Evolutionary conservation across 2,797 vertebrate genomes (phyloP).

Genomic region (Rhinichthys osculus): DNA sequence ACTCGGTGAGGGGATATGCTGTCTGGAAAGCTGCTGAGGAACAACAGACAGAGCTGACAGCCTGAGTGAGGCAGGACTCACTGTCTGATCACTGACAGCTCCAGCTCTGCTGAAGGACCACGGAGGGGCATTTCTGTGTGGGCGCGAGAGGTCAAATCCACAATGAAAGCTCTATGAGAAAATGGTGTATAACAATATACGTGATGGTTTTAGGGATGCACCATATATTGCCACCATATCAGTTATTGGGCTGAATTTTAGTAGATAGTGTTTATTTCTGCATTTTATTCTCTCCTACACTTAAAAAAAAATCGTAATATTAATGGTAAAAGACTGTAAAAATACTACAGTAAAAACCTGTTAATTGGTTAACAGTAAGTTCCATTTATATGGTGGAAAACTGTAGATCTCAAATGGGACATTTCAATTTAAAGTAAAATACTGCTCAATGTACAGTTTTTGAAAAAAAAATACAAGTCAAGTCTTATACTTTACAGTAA

Average conservation of each 20-base stretch:
- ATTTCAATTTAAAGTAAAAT: no score
- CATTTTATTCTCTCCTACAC: slow-evolving; percentile 5
- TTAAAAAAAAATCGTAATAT: background rate
- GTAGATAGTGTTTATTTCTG: no score
- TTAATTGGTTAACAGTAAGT: background rate
- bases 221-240: no score
- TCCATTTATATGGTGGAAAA: background rate
- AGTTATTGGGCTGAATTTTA: no score
- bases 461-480: no score
- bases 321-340: background rate
- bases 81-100: background rate
- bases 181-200: no score
- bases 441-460: no score
- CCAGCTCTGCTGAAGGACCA: background rate
- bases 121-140: background rate
- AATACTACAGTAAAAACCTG: background rate
- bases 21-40: slow-evolving; percentile 62
- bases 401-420: no score
- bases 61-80: background rate
- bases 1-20: slow-evolving; percentile 48
- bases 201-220: no score
- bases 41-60: slow-evolving; percentile 59
- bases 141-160: background rate
- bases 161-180: background rate
- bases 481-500: background rate